phyloP scores from a whole-genome alignment of 2,113 vertebrate species.

The Donacobius atricapilla region DNA sequence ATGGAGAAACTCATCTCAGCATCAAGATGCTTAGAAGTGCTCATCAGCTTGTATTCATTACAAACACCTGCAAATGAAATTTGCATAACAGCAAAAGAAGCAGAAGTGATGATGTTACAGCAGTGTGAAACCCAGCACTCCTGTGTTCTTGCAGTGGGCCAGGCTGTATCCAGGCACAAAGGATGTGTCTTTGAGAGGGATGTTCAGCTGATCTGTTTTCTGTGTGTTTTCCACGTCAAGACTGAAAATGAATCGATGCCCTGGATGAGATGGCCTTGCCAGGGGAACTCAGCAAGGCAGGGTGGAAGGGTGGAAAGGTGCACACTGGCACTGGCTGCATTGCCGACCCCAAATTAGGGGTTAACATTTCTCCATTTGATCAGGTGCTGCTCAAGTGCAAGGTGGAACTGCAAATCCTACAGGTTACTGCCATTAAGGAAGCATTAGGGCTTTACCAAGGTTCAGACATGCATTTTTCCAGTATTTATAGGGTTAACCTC shows the following conservation, averaged over 20 bases:
- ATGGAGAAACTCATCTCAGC: conserved; percentile 2
- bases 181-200: accelerated
- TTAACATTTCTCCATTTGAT: not conserved
- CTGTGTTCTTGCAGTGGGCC: not conserved
- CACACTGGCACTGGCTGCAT: not conserved
- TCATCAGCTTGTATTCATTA: conserved; percentile 67
- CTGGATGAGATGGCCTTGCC: not conserved
- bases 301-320: not conserved
- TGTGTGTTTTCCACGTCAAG: not conserved
- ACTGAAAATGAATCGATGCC: not conserved
- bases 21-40: not conserved
- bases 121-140: not conserved
- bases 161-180: not conserved
- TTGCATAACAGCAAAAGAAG: not conserved
- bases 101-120: not conserved
- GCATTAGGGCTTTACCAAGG: not conserved
- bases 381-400: not conserved
- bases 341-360: accelerated
- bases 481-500: not conserved
- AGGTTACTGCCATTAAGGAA: not conserved
- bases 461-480: not conserved
- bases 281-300: not conserved
- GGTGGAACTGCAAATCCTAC: not conserved
- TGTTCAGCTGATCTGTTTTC: not conserved
- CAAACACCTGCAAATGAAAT: conserved; percentile 57